Base-by-base conservation (phyloP, 2,797 vertebrate species). In the Gephyroberyx darwinii region DNA sequence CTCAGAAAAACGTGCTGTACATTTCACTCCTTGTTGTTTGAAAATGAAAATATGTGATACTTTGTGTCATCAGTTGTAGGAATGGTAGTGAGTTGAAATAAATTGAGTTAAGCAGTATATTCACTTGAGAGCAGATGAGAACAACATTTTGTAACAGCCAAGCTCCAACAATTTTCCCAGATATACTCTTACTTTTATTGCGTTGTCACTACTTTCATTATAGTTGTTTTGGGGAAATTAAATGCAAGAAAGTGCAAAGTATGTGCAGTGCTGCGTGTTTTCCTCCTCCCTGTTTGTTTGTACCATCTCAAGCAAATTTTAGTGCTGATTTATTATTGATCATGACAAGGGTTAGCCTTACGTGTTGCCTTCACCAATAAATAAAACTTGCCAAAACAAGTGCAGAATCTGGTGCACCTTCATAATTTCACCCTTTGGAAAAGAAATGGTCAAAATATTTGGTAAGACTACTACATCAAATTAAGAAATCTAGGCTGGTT, bases 341-440 rank as follows among this genome's bases (percentile, higher is more conserved):
- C 17, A 22, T 39, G 0, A 37, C 30, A 70, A 61, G 8, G 4
- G 65, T 75, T 14, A 14, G 0, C 8, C 2, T 66, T 64, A 62
- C 59, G 8, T 39, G 68, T 78, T 54, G 8, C 58, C 19, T 19
- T 69, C 53, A 82, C 87, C 13, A 77, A 76, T 81, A 72, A 82
- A 19, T 80, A 37, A 78, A 74, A 56, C 19, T 37, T 31, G 43
- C 35, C n/a, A n/a, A n/a, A n/a, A 41, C 2, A 8, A 37, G 58
- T 33, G 13, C 26, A 26, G 30, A 71, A 14, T 53, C 16, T 65
- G 22, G 14, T 50, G 26, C 22, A 4, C 3, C 12, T 26, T 39
- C 3, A 43, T 14, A 45, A 16, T 12, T 59, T 52, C 26, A 20
- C 64, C 22, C n/a, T 64, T 74, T 57, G 1, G 12, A 33, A 66